Conservation (phyloP, 2,888 invertebrate species). For the Leptinotarsa tumamoca region DNA sequence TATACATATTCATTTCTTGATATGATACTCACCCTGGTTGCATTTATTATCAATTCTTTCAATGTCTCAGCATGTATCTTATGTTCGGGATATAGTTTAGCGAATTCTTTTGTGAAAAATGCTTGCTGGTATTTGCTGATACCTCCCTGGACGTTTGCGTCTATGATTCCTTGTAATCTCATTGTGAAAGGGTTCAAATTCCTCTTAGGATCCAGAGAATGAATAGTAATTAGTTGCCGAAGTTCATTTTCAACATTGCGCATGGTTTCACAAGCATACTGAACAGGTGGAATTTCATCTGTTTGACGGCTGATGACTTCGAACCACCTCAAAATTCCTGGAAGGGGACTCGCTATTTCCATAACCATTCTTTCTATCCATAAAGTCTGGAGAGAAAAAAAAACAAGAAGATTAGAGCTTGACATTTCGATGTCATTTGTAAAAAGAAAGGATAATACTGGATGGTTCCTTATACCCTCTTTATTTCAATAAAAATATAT, state of each 20-base stretch:
- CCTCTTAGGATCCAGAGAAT: constrained; percentile 82
- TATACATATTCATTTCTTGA: background rate
- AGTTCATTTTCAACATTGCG: constrained; percentile 89
- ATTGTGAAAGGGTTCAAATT: constrained; percentile 94
- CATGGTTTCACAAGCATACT: constrained; percentile 93
- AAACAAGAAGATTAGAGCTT: background rate
- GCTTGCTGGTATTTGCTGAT: constrained; percentile 96
- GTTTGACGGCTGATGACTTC: constrained; percentile 83
- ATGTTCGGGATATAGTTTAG: constrained; percentile 72
- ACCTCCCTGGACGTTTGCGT: constrained; percentile 96
- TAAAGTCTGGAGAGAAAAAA: constrained; percentile 73
- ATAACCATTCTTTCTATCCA: constrained; percentile 95
- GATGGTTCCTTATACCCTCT: too few relatives aligned
- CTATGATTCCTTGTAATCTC: constrained; percentile 90
- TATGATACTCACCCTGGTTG: constrained; percentile 71
- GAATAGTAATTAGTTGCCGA: constrained; percentile 82
- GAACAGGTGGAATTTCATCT: constrained; percentile 85
- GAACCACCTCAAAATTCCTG: constrained; percentile 94
- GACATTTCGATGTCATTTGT: too few relatives aligned
- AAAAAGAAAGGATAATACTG: too few relatives aligned
- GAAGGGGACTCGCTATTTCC: constrained; percentile 84
- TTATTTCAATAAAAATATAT: too few relatives aligned
- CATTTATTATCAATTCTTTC: constrained; percentile 79
- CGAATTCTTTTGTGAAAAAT: constrained; percentile 87
- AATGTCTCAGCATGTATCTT: constrained; percentile 71